phyloP scores from a whole-genome alignment of 2,113 vertebrate genomes.

The Buteo buteo region DNA sequence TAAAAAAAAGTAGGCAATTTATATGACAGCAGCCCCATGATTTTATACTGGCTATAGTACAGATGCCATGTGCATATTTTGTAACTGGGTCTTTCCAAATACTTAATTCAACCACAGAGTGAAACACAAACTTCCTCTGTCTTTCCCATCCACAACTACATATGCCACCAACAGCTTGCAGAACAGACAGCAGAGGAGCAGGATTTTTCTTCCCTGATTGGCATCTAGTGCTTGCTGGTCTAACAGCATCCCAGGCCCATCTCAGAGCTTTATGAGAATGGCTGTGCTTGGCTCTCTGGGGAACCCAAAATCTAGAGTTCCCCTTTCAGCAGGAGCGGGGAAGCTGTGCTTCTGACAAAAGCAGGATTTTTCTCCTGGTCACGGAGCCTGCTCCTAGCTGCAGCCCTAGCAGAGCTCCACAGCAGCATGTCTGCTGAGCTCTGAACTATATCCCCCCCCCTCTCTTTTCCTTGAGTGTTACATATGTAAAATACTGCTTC shows the following conservation, averaged over 20 bases:
- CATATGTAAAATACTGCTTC: not conserved
- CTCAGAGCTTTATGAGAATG: not conserved
- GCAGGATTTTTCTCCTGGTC: not conserved
- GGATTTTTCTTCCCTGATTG: not conserved
- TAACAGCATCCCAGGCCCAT: not conserved
- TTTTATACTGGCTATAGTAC: not conserved
- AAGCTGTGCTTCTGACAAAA: not conserved
- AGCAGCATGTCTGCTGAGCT: not conserved
- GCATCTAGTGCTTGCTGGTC: not conserved
- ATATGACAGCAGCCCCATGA: not conserved
- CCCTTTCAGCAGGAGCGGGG: not conserved
- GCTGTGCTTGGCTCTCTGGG: not conserved
- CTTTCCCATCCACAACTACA: not conserved
- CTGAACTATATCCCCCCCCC: rapidly evolving
- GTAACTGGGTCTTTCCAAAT: not conserved
- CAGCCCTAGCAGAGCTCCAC: not conserved
- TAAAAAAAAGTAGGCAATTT: not conserved
- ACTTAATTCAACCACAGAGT: not conserved
- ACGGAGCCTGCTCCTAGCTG: not conserved
- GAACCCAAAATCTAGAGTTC: not conserved
- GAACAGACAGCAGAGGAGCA: not conserved
- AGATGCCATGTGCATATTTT: not conserved
- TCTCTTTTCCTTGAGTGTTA: not conserved
- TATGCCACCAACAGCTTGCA: not conserved
- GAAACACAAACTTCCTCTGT: not conserved